Percentiles rank a stretch among this genome's conserved stretches.
These are phyloP conservation scores for Actias luna DNA, from an alignment of 2,888 invertebrate species.

Conservation along the genomic window DNA sequence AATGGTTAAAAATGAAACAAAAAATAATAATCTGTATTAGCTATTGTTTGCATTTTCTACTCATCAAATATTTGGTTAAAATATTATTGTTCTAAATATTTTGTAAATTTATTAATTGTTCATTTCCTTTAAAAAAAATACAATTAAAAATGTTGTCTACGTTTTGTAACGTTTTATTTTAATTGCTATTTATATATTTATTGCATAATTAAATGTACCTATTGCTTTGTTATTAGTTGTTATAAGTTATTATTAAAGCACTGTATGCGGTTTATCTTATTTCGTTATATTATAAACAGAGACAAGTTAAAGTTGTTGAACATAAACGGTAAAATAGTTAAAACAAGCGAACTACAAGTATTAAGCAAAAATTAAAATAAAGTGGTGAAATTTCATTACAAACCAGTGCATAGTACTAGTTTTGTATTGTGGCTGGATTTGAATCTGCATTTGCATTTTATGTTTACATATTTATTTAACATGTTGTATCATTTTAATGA, in stretches of 20 bases:
- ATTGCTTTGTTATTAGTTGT: not conserved
- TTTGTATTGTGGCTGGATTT: not conserved
- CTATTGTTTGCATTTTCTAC: too few relatives aligned
- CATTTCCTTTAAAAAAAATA: too few relatives aligned
- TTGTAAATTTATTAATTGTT: too few relatives aligned
- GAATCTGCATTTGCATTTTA: conserved; percentile 4
- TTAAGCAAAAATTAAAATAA: conserved; percentile 9
- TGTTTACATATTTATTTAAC: not conserved
- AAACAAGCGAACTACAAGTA: not conserved
- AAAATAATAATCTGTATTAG: too few relatives aligned
- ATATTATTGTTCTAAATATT: too few relatives aligned
- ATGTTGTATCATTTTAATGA: not conserved
- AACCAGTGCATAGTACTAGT: conserved; percentile 3
- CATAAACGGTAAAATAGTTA: not conserved
- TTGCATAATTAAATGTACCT: not conserved
- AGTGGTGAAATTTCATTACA: conserved; percentile 4
- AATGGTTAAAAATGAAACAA: too few relatives aligned
- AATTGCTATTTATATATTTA: too few relatives aligned
- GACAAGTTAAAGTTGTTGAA: not conserved
- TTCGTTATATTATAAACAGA: not conserved
- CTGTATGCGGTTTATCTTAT: not conserved
- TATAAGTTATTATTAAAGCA: not conserved
- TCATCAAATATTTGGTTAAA: too few relatives aligned
- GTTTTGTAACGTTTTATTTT: too few relatives aligned
- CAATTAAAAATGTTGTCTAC: too few relatives aligned